Evolutionary conservation across 2,797 vertebrate genomes (phyloP).

Genomic region (Sparus aurata): DNA sequence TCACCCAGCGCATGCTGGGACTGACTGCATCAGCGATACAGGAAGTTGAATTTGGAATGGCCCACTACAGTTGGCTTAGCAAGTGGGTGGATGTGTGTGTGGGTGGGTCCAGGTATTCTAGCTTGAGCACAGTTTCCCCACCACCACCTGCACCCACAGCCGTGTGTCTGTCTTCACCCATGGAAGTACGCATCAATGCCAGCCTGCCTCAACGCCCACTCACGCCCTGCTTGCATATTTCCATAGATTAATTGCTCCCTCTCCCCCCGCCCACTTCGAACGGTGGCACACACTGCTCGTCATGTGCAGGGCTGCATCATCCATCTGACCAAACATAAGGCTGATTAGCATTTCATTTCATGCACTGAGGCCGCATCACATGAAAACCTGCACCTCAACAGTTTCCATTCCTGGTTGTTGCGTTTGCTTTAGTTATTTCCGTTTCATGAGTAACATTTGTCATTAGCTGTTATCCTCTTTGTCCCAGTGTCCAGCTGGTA

Average conservation of each 20-base stretch:
- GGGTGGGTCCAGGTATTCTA: conserved; percentile 31
- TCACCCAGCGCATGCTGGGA: background rate
- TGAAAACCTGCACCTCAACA: background rate
- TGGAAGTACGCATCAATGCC: conserved; percentile 65
- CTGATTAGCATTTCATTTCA: conserved; percentile 48
- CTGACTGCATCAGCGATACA: background rate
- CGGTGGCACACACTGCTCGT: conserved; percentile 26
- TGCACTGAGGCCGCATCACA: background rate
- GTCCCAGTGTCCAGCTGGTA: conserved; percentile 10
- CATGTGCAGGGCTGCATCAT: conserved; percentile 63
- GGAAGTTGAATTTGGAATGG: background rate
- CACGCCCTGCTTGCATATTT: conserved; percentile 49
- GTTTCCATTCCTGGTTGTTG: background rate
- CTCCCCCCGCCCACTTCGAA: conserved; percentile 4
- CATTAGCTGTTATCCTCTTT: conserved; percentile 28
- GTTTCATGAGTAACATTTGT: conserved; percentile 11
- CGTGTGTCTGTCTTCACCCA: background rate
- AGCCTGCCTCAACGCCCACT: conserved; percentile 63
- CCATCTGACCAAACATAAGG: conserved; percentile 58
- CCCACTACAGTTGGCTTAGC: background rate
- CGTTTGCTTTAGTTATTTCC: conserved; percentile 15
- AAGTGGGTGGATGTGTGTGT: background rate
- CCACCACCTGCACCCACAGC: conserved; percentile 4
- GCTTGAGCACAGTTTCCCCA: conserved; percentile 10
- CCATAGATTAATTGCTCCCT: conserved; percentile 36